phyloP scores from a whole-genome alignment of 2,888 invertebrate species.

The Corbicula japonica region DNA sequence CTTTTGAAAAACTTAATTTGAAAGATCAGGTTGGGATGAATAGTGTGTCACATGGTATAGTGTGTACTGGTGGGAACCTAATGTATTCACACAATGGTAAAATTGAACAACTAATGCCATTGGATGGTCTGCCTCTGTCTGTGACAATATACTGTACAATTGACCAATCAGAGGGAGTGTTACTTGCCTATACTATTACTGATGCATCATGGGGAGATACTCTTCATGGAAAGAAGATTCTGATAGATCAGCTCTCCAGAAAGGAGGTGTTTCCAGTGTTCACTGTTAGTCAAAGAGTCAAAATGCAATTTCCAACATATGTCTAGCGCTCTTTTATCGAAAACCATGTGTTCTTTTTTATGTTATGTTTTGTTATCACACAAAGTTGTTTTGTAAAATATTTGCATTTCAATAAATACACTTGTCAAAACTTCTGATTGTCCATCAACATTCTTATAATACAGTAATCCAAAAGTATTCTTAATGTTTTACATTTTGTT shows the following conservation, averaged over 20 bases:
- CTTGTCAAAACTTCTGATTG: too few species aligned
- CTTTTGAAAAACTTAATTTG: slow-evolving; percentile 74
- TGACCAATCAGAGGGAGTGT: slow-evolving; percentile 73
- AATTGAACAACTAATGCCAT: slow-evolving; percentile 76
- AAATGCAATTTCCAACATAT: slow-evolving; percentile 83
- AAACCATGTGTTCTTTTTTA: too few species aligned
- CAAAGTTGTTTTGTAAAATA: too few species aligned
- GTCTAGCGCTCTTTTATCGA: too few species aligned
- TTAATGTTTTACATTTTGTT: too few species aligned
- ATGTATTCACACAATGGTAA: slow-evolving; percentile 77
- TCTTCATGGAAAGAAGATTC: slow-evolving; percentile 77
- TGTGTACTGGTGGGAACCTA: slow-evolving; percentile 79
- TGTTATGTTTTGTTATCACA: too few species aligned
- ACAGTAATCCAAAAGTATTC: too few species aligned
- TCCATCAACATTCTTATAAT: too few species aligned
- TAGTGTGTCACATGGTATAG: slow-evolving; percentile 77
- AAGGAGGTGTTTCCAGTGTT: slow-evolving; percentile 80
- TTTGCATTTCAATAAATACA: too few species aligned
- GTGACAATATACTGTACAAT: slow-evolving; percentile 78
- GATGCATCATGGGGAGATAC: slow-evolving; percentile 77
- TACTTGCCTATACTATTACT: slow-evolving; percentile 79
- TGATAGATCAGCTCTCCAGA: slow-evolving; percentile 70
- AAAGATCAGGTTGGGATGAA: slow-evolving; percentile 84
- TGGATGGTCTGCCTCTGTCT: slow-evolving; percentile 80
- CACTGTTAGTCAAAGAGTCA: slow-evolving; percentile 84